These are phyloP conservation scores for Ageneiosus marmoratus DNA, from an alignment of 2,113 vertebrate species.

Conservation along the genomic window DNA sequence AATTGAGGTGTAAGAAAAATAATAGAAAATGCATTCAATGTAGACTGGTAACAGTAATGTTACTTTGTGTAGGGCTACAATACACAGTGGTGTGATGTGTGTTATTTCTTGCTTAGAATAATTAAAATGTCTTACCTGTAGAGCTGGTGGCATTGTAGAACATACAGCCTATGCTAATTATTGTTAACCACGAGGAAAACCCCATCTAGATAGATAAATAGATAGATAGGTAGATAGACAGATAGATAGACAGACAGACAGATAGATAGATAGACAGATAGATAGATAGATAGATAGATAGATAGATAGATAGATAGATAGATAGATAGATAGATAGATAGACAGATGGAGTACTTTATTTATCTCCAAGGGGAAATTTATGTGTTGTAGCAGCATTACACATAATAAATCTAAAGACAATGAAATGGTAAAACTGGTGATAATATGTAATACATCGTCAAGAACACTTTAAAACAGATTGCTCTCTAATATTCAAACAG, in stretches of 20 bases:
- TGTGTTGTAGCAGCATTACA: too few species aligned
- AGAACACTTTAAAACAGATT: not conserved
- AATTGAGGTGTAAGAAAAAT: not conserved
- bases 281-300: too few species aligned
- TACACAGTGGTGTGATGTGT: not conserved
- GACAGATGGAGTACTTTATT: too few species aligned
- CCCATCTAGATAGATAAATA: too few species aligned
- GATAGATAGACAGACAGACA: too few species aligned
- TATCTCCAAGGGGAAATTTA: too few species aligned
- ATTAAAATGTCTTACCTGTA: slow-evolving; percentile 10
- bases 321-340: too few species aligned
- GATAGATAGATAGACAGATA: too few species aligned
- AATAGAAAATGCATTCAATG: not conserved
- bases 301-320: too few species aligned
- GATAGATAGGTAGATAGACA: too few species aligned
- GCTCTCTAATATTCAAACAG: not conserved
- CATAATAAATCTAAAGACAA: too few species aligned
- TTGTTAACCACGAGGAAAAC: not conserved
- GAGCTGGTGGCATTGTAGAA: not conserved
- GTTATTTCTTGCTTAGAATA: not conserved
- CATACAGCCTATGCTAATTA: slow-evolving; percentile 8
- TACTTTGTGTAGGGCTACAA: not conserved
- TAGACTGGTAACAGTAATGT: not conserved
- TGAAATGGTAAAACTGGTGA: not conserved
- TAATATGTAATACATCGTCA: not conserved